These are phyloP conservation scores for Spisula subtruncata DNA, from an alignment of 2,888 invertebrate species.

Conservation along the genomic window DNA sequence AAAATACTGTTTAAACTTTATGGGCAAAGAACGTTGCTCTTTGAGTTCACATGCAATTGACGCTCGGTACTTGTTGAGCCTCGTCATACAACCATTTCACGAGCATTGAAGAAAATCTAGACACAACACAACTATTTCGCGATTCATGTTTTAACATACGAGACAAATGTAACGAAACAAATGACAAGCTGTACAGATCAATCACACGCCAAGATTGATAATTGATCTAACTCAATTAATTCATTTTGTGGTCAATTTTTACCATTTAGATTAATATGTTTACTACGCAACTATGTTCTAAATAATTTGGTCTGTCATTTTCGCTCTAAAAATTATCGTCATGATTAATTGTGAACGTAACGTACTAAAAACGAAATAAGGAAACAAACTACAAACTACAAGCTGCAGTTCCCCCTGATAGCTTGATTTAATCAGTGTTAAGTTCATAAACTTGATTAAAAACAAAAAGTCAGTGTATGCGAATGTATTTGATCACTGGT, in stretches of 20 bases:
- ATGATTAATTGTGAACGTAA: not conserved
- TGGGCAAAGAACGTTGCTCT: no score
- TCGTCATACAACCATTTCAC: no score
- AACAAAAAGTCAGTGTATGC: slow-evolving; percentile 16
- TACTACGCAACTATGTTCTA: not conserved
- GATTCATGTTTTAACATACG: not conserved
- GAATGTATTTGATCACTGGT: slow-evolving; percentile 19
- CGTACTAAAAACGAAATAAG: not conserved
- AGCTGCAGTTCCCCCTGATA: not conserved
- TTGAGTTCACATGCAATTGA: no score
- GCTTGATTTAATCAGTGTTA: not conserved
- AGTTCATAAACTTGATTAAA: slow-evolving; percentile 8
- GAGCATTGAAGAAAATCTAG: no score
- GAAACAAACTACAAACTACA: no score
- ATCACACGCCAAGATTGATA: not conserved
- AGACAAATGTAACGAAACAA: not conserved
- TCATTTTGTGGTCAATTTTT: not conserved
- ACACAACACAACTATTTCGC: no score
- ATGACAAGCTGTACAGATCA: not conserved
- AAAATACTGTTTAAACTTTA: no score
- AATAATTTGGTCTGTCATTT: not conserved
- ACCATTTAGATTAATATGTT: not conserved
- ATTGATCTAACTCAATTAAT: not conserved
- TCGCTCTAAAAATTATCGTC: not conserved
- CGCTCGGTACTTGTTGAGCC: no score